These are phyloP conservation scores for Botrylloides violaceus DNA, from an alignment of 23 tunicate species.

Conservation along the genomic window DNA sequence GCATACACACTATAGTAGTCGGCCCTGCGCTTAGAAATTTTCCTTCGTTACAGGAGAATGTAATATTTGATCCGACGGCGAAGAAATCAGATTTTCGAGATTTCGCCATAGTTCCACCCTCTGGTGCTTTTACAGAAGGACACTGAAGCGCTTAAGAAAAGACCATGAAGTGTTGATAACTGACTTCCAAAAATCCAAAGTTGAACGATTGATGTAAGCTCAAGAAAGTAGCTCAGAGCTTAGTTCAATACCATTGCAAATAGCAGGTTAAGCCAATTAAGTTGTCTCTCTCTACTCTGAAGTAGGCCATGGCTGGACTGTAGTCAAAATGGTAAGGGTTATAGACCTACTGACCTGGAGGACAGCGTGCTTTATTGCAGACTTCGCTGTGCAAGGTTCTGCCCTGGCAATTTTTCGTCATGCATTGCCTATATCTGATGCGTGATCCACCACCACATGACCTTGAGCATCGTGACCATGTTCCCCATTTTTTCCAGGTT, in stretches of 20 bases:
- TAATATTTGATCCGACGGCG: not conserved
- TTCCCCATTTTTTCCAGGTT: conserved; percentile 13
- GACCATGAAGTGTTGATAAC: too few relatives aligned
- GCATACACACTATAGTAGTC: not conserved
- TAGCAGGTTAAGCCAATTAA: too few relatives aligned
- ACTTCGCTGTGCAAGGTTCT: not conserved
- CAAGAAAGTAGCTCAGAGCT: too few relatives aligned
- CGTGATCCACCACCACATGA: conserved; percentile 6
- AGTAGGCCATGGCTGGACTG: too few relatives aligned
- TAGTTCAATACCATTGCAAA: too few relatives aligned
- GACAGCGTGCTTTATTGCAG: conserved; percentile 13
- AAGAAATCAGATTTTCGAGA: not conserved
- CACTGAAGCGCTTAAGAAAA: too few relatives aligned
- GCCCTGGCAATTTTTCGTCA: conserved; percentile 11
- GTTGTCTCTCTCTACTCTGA: too few relatives aligned
- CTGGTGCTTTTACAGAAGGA: not conserved
- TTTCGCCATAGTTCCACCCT: not conserved
- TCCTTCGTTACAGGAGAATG: conserved; percentile 8
- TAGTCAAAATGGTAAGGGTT: too few relatives aligned
- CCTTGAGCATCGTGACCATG: not conserved
- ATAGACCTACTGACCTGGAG: conserved; percentile 7
- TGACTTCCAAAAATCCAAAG: too few relatives aligned
- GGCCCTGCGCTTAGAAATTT: not conserved
- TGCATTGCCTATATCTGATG: not conserved
- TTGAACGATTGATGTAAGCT: too few relatives aligned